Evolutionary conservation across 2,888 invertebrate genomes (phyloP), one percentile per base, ranked within the genome.

Genomic region (Ennomos erosarius): DNA sequence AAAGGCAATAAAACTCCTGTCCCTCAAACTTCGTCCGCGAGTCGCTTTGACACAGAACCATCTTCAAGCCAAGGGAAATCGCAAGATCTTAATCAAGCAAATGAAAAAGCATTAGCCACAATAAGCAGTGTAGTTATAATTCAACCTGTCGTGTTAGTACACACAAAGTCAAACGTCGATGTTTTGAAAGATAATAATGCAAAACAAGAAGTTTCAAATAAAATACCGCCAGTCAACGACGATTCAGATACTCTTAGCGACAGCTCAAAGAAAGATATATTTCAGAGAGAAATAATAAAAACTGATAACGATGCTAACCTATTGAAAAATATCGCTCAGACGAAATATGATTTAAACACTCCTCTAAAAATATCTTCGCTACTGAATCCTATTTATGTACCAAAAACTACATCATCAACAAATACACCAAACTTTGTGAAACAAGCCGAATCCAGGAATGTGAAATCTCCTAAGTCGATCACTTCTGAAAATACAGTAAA

Each of bases 321-420:
- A 10, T 40, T 46, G 1, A 16, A 54, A 50, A 26, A 46, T 10
- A 16, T 63, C 52, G 40, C 67, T 58, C 62, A 73, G 64, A 42
- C 69, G 59, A 55, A 59, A 69, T 60, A 67, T 80, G 43, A 74
- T 56, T 54, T 59, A 33, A 61, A 56, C 44, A 84, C 76, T 4
- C 89, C 90, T 8, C 69, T 90, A 64, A 88, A 79, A 75, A 85
- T 90, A 74, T 90, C 90, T 9, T 84, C 89, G 1, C 70, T 90
- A 43, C 70, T 90, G 51, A 86, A 86, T 70, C 85, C 85, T 44
- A 76, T 81, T 55, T 82, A 82, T 62, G 53, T 82, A 62, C 80
- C 84, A 43, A 68, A 63, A 55, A 54, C 52, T 13, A 49, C 65
- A 34, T 38, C 55, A n/a, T 51, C 50, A 43, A 38, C 48, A 36